Evolutionary conservation across 2,888 invertebrate genomes (phyloP), one percentile per base, ranked within the genome.

Genomic region (Thalpophila matura): DNA sequence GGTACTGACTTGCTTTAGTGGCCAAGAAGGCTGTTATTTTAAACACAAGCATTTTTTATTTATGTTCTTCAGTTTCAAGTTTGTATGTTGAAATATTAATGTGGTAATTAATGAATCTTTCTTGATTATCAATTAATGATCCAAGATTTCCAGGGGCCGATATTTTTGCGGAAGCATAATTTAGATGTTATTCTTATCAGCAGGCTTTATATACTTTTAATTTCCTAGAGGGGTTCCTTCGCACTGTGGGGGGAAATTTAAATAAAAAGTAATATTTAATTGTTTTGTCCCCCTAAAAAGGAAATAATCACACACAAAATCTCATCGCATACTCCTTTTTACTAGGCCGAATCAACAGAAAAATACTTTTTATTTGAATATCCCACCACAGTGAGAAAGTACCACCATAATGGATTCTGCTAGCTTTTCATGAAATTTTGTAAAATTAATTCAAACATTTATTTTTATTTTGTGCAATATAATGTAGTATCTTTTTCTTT

Each of bases 381-480:
- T n/a, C n/a, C n/a, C n/a, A n/a, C n/a, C n/a, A n/a, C n/a, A n/a
- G n/a, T n/a, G n/a, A n/a, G n/a, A n/a, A n/a, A n/a, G n/a, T n/a
- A n/a, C n/a, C 29, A 43, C 49, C 47, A 47, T 58, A 37, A 55
- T 53, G 38, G 31, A 33, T 59, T 46, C 12, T 57, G 46, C 46
- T 46, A 24, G 14, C 18, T 55, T 37, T 69, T 59, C 38, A 43
- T 46, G 59, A 16, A 26, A 22, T 56, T 59, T 54, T 59, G 55
- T 66, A 49, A 55, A 77, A 57, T 49, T 51, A 33, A 43, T 55
- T 55, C 51, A 58, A 53, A 57, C 46, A 60, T 57, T 62, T 55
- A 65, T 61, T 56, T 57, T 62, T 55, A 65, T 61, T 56, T 70
- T 74, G 83, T 85, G 84, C 84, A 85, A 84, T 84, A 83, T 79